Evolutionary conservation across 2,113 vertebrate genomes (phyloP).

Genomic region (Mormyrus iriodes): DNA sequence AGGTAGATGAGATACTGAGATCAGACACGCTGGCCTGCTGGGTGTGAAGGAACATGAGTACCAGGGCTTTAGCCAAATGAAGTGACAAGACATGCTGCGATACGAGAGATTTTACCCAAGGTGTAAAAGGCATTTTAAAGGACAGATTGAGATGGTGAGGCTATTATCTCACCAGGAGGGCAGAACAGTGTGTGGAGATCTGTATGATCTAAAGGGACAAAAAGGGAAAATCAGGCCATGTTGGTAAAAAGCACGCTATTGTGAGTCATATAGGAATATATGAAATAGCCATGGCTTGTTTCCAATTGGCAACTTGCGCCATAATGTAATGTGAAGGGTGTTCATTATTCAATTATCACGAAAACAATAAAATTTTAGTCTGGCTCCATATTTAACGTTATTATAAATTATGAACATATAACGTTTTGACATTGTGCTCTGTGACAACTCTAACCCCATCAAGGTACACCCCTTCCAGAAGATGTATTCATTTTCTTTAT

Average conservation of each 20-base stretch:
- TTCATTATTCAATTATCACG: too few species aligned
- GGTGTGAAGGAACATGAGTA: conserved; percentile 2
- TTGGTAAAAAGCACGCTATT: not conserved
- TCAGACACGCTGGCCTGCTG: not conserved
- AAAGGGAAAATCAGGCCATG: not conserved
- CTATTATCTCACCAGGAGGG: not conserved
- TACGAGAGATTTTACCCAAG: not conserved
- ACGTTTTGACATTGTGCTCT: too few species aligned
- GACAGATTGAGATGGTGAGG: not conserved
- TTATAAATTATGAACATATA: too few species aligned
- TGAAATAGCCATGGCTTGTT: not conserved
- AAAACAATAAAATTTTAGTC: too few species aligned
- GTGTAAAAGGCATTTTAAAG: not conserved
- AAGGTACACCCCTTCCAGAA: too few species aligned
- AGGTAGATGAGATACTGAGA: not conserved
- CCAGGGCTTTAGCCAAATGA: not conserved
- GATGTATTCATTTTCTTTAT: too few species aligned
- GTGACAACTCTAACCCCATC: too few species aligned
- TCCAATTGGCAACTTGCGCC: not conserved
- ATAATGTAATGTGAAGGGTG: not conserved
- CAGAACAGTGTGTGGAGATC: not conserved
- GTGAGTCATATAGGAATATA: not conserved
- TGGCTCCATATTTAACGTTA: too few species aligned
- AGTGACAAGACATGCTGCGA: not conserved
- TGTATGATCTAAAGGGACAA: not conserved